Evolutionary conservation across 2,113 vertebrate species (phyloP), one percentile per base, ranked within the genome.

Genomic region (Geothlypis trichas): DNA sequence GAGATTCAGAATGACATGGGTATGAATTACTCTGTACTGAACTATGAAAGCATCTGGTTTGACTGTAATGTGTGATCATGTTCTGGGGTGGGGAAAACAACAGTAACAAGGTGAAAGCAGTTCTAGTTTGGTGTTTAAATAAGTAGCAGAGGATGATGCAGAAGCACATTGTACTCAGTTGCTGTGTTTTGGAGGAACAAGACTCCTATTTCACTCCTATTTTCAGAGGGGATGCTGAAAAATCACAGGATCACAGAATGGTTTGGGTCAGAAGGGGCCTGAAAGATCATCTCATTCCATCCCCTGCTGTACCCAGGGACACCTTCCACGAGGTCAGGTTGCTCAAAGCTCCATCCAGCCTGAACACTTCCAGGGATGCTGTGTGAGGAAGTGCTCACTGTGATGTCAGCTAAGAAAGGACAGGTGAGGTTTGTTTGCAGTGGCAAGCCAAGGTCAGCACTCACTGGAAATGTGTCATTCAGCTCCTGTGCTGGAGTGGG

Each of bases 201-300:
- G 71, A 41, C 30, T 69, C 42, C 20, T 47, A 2, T 26, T 91
- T 73, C 58, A 42, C 1, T 66, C 19, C 52, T 59, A 5, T 42
- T 76, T 67, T 42, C 39, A 35, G 68, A 77, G 61, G 31, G 67
- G 47, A 8, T 82, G 37, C n/a, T 83, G 49, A 76, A 90, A 90
- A 76, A 61, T 69, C 63, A 37, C 41, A 55, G 55, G 4, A 54
- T 54, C 51, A 54, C 52, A 54, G 52, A 82, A 41, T 35, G 12
- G 41, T 69, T 47, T 47, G 21, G 41, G 10, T 49, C 13, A 7
- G 47, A 83, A 49, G 55, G n/a, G 10, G n/a, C 26, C 41, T 69
- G 35, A 27, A 41, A 62, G n/a, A 76, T 35, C 2, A 0, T 41
- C n/a, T 76, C 0, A 0, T 69, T 76, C 63, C 55, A 5, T 13